Percentiles rank a stretch among this genome's conserved stretches.
Evolutionary conservation across 2,888 invertebrate species (phyloP).

Genomic region (Eudasyphora cyanicolor): DNA sequence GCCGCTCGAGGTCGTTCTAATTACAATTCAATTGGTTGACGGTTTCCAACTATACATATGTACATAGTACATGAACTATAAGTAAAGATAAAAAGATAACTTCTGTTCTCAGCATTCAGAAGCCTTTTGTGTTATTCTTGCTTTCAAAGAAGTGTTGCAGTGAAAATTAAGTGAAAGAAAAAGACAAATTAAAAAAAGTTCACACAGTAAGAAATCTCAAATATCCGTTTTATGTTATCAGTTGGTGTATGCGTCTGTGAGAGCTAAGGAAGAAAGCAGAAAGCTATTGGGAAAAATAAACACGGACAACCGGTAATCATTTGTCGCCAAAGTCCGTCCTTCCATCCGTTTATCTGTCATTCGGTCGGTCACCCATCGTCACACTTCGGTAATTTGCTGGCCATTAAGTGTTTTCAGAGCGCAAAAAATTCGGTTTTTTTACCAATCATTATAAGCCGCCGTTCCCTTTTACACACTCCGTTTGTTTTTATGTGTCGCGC

Average conservation of each 20-base stretch:
- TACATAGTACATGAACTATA: no score
- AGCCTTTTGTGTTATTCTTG: no score
- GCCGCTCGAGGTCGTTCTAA: slow-evolving; percentile 42
- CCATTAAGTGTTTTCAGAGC: slow-evolving; percentile 24
- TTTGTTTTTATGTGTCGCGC: slow-evolving; percentile 25
- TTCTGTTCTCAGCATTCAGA: no score
- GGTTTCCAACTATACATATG: no score
- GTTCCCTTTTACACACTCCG: slow-evolving; percentile 45
- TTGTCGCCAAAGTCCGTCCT: slow-evolving; percentile 3
- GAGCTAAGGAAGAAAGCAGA: background rate
- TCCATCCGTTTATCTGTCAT: background rate
- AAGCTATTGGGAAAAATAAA: background rate
- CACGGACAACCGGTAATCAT: slow-evolving; percentile 27
- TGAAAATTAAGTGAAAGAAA: background rate
- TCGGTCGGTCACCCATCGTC: slow-evolving; percentile 20
- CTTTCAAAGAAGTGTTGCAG: background rate
- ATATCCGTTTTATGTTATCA: background rate
- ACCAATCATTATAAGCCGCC: slow-evolving; percentile 42
- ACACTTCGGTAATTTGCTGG: slow-evolving; percentile 45
- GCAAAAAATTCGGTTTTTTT: slow-evolving; percentile 29
- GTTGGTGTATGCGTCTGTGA: no score
- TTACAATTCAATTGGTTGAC: slow-evolving; percentile 34
- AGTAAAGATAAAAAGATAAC: no score
- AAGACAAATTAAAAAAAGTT: background rate
- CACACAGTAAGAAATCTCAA: background rate